phyloP scores from a whole-genome alignment of 2,113 vertebrate genomes.

The Prietella phreatophila region DNA sequence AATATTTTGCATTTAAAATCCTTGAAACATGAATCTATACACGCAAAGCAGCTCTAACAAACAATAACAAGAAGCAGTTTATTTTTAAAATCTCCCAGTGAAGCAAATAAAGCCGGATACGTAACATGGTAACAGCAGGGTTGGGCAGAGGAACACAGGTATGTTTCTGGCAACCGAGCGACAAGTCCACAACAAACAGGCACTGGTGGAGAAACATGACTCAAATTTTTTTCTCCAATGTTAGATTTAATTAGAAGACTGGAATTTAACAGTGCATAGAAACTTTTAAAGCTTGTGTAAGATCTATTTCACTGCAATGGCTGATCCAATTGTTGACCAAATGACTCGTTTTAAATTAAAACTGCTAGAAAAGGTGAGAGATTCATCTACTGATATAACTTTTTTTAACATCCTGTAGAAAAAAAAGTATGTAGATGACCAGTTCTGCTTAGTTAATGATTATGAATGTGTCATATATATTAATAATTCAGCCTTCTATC shows the following conservation, averaged over 20 bases:
- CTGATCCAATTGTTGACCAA: slow-evolving; percentile 70
- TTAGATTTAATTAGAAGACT: not conserved
- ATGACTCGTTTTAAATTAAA: slow-evolving; percentile 75
- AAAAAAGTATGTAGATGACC: not conserved
- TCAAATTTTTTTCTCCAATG: not conserved
- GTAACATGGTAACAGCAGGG: slow-evolving; percentile 40
- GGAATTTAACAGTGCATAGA: not conserved
- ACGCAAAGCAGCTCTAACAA: not conserved
- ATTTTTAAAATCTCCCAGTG: not conserved
- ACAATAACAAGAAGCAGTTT: not conserved
- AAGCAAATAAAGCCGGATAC: not conserved
- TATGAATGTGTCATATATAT: not conserved
- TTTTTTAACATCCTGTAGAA: not conserved
- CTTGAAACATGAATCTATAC: not conserved
- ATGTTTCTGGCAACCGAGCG: slow-evolving; percentile 47
- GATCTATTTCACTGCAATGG: slow-evolving; percentile 57
- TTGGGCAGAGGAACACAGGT: slow-evolving; percentile 20
- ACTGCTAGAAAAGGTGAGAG: slow-evolving; percentile 78
- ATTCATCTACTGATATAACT: not conserved
- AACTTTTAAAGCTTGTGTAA: not conserved
- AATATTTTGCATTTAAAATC: not conserved
- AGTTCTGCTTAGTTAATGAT: not conserved
- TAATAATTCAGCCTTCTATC: not conserved
- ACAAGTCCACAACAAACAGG: slow-evolving; percentile 22
- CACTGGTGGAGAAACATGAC: not conserved